phyloP scores from a whole-genome alignment of 2,888 invertebrate genomes.

The Caenorhabditis panamensis region DNA sequence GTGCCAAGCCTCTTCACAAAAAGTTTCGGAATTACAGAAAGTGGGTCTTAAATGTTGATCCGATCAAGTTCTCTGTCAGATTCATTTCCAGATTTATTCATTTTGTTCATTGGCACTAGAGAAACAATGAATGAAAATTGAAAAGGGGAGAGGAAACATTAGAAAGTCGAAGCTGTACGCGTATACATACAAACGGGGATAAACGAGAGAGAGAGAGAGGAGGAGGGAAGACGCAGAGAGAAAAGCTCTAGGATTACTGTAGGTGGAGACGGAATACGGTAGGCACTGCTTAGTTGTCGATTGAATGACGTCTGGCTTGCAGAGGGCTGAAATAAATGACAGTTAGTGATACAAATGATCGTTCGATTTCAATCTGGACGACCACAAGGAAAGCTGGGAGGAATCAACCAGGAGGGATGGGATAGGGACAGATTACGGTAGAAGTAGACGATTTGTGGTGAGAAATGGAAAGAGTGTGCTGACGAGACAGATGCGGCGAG shows the following conservation, averaged over 20 bases:
- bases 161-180: slow-evolving; percentile 34
- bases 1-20: too few relatives aligned
- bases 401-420: background rate
- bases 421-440: slow-evolving; percentile 45
- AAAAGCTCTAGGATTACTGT: slow-evolving; percentile 23
- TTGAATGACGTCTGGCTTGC: slow-evolving; percentile 68
- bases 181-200: slow-evolving; percentile 56
- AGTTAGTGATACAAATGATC: slow-evolving; percentile 42
- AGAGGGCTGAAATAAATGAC: slow-evolving; percentile 62
- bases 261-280: background rate
- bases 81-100: slow-evolving; percentile 1
- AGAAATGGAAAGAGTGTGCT: slow-evolving; percentile 19
- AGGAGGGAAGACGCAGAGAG: slow-evolving; percentile 10
- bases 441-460: slow-evolving; percentile 37
- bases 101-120: background rate
- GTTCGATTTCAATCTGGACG: slow-evolving; percentile 7
- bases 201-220: slow-evolving; percentile 13
- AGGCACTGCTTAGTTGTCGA: slow-evolving; percentile 54
- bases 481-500: slow-evolving; percentile 17
- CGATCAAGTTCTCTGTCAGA: too few relatives aligned
- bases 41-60: too few relatives aligned
- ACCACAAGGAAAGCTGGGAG: slow-evolving; percentile 43
- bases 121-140: background rate
- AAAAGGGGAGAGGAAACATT: background rate
- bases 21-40: too few relatives aligned